A percentile compares a stretch with the other conserved stretches of the same genome.
phyloP scores from a whole-genome alignment of 2,797 vertebrate species.

The Tapirus indicus region DNA sequence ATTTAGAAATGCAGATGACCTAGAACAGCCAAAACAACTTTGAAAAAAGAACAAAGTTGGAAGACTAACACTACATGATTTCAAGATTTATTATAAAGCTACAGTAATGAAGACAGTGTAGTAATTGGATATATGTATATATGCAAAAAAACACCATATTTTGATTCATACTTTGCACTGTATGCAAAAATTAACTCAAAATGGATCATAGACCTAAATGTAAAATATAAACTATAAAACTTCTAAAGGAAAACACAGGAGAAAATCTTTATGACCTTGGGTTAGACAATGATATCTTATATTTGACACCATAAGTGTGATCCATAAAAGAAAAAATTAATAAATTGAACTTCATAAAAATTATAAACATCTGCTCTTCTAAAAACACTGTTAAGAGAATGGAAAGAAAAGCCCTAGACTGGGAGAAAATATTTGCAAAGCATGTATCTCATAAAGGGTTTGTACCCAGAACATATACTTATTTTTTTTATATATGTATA shows the following conservation, averaged over 20 bases:
- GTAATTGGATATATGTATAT: neutral
- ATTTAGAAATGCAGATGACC: neutral
- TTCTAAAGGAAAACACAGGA: neutral
- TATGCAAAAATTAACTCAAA: neutral
- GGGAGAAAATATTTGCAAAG: neutral
- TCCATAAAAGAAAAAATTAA: neutral
- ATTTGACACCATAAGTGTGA: neutral
- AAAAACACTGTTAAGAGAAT: neutral
- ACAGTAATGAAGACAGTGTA: neutral
- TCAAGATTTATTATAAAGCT: neutral
- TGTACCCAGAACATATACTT: neutral
- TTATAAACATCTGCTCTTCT: neutral
- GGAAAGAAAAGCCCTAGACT: neutral
- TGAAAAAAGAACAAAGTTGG: neutral
- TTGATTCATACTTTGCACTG: neutral
- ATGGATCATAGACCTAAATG: neutral
- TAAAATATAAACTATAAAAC: conserved; percentile 13
- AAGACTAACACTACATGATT: neutral
- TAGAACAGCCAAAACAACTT: neutral
- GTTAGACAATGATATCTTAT: neutral
- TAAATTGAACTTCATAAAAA: neutral
- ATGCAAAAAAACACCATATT: neutral
- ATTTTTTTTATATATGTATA: neutral
- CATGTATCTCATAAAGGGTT: neutral
- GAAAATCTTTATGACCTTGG: neutral